Conservation (phyloP, 2,888 invertebrate genomes). For the Callimorpha dominula region DNA sequence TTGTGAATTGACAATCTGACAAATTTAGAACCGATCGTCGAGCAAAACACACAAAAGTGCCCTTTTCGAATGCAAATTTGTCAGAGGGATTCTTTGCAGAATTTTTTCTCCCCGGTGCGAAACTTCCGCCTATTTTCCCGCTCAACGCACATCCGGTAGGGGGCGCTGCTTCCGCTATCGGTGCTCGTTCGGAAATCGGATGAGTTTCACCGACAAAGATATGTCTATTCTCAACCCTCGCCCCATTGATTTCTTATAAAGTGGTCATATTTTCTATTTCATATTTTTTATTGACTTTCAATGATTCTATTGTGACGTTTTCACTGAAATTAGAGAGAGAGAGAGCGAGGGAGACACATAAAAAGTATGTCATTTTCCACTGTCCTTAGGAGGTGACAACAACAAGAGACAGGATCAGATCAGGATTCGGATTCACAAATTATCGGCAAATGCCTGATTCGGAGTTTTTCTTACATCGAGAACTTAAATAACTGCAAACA, state of each 20-base stretch:
- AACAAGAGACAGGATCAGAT: too few relatives aligned
- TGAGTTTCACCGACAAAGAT: constrained; percentile 70
- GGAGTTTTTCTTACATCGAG: too few relatives aligned
- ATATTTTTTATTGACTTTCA: constrained; percentile 75
- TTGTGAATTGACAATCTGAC: constrained; percentile 84
- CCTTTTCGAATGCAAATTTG: constrained; percentile 84
- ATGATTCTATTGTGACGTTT: constrained; percentile 51
- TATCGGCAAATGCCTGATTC: too few relatives aligned
- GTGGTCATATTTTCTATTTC: constrained; percentile 74
- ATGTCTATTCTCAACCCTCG: constrained; percentile 70
- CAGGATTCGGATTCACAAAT: too few relatives aligned
- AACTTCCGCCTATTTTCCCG: constrained; percentile 86
- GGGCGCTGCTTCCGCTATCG: constrained; percentile 76
- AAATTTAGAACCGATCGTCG: constrained; percentile 83
- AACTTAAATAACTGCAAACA: too few relatives aligned
- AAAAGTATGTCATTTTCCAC: too few relatives aligned
- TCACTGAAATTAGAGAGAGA: background rate
- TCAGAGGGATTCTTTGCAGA: constrained; percentile 75
- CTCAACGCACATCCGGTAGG: constrained; percentile 81
- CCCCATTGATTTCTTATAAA: constrained; percentile 69
- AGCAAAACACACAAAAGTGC: constrained; percentile 79
- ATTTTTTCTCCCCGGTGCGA: constrained; percentile 75
- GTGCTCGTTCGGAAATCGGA: constrained; percentile 79
- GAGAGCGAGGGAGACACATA: too few relatives aligned
- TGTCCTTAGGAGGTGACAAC: too few relatives aligned